Base-by-base conservation (phyloP, 1,140 invertebrate species). In the Drosophila novamexicana region DNA sequence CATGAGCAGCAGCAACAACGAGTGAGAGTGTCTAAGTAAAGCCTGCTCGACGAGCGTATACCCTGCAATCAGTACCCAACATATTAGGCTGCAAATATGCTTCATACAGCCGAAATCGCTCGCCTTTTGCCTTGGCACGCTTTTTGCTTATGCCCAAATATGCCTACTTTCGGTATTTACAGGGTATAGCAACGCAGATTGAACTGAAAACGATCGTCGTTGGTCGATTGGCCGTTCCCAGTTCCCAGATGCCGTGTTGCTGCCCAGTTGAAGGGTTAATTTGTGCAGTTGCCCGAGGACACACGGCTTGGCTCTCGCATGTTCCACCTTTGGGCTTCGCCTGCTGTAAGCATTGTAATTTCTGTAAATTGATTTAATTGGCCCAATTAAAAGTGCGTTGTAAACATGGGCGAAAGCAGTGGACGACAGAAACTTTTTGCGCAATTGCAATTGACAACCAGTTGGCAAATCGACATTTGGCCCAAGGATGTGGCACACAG, bases 291-390 rank as follows among this genome's bases (percentile, higher is more conserved):
- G 71, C 72, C 58, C 47, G 64, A 78, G 75, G 70, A 78, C 68
- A 78, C 68, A 61, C 52, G 62, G 16, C 22, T 12, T 36, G 37
- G 10, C 10, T 29, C 36, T 36, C 42, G 57, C 42, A 34, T 16
- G 16, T 50, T 45, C 69, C 57, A 59, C 65, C 66, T 53, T 66
- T 68, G 22, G 22, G 22, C 22, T 29, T 72, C 59, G 65, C 66
- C 66, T 64, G 53, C 34, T 77, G 75, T 79, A 75, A 82, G 73
- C 53, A 66, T 71, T 89, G 84, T 89, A 88, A 83, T 88, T 79
- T 84, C 63, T 89, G 83, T 88, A 88, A 88, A 88, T 89, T 89
- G 80, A 78, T 89, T 88, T 88, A 88, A 88, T 88, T 88, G 80
- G 77, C 49, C 74, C 84, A 70, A 84, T 88, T 88, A 88, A 89